A percentile compares a stretch with the other conserved stretches of the same genome.
Conservation (phyloP, 1,140 invertebrate species). For the Anastrepha ludens region DNA sequence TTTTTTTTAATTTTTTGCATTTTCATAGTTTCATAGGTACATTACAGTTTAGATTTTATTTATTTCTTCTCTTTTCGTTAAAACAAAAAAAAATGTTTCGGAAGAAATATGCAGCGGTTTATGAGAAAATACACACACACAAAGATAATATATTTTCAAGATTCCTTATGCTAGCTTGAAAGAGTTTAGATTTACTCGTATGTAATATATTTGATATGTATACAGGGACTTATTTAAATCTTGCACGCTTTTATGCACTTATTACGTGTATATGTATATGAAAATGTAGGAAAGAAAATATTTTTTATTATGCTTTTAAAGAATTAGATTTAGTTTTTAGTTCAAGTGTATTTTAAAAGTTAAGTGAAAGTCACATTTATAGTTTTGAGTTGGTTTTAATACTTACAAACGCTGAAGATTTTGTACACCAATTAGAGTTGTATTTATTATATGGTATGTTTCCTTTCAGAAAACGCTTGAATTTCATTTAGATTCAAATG, state of each 20-base stretch:
- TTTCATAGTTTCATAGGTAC: conserved; percentile 7
- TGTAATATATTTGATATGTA: background rate
- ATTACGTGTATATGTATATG: background rate
- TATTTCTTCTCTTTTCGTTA: background rate
- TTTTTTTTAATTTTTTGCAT: conserved; percentile 1
- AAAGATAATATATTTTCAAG: background rate
- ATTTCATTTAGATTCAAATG: background rate
- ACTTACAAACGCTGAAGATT: background rate
- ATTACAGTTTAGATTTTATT: conserved; percentile 41
- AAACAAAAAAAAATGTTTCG: conserved; percentile 2
- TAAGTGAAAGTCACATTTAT: conserved; percentile 8
- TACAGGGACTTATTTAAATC: too few relatives aligned
- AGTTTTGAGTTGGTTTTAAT: conserved; percentile 43
- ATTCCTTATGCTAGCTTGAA: background rate
- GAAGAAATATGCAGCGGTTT: background rate
- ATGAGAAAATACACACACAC: background rate
- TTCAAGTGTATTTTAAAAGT: background rate
- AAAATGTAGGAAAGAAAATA: background rate
- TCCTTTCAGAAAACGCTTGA: background rate
- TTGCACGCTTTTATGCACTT: background rate
- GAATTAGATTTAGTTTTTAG: background rate
- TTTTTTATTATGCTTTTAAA: background rate
- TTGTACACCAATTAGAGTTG: background rate
- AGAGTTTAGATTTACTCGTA: background rate
- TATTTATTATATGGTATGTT: background rate